Base-by-base conservation (phyloP, 2,888 invertebrate genomes). In the Aelia acuminata region DNA sequence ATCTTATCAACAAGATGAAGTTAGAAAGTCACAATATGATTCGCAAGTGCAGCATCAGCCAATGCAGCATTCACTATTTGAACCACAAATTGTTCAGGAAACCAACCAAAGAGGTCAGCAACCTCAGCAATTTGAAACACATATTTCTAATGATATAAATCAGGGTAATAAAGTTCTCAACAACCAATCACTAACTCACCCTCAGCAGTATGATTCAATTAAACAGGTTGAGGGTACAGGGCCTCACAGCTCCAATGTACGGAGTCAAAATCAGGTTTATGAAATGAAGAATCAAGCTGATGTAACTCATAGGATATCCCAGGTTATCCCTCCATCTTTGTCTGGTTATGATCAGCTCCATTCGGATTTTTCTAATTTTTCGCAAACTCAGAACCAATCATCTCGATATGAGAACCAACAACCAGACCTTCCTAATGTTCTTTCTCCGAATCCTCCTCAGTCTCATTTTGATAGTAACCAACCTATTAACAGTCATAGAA, bases 61-160 rank as follows among this genome's bases (percentile, higher is more conserved):
- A 35, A 87, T 90, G 31, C 90, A 84, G 7, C 89, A 89, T 47
- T 88, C 86, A 57, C 91, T 91, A n/a, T 91, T 91, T 88, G 92
- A 91, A 86, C 91, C 91, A 43, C 91, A 91, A 88, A 92, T 91
- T 85, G 91, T 91, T 10, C 43, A 43, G 5, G 80, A 80, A 13
- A 80, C 80, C 11, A 80, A 43, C n/a, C 39, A 80, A 80, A 80
- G 22, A 47, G 39, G 31, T 11, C 80, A 80, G 70, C 92, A 92
- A 89, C 92, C 92, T 84, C 91, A 92, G 91, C 92, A 85, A 90
- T 92, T 84, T 47, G 85, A 84, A 88, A 47, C 63, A n/a, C 93
- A 94, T 88, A 92, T 93, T 26, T 50, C 87, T 26, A 91, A 90
- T 87, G 63, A 89, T n/a, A 90, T 90, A 48, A 48, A 43, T 31